These are phyloP conservation scores for Xenus cinereus DNA, from an alignment of 2,113 vertebrate species.

Conservation along the genomic window DNA sequence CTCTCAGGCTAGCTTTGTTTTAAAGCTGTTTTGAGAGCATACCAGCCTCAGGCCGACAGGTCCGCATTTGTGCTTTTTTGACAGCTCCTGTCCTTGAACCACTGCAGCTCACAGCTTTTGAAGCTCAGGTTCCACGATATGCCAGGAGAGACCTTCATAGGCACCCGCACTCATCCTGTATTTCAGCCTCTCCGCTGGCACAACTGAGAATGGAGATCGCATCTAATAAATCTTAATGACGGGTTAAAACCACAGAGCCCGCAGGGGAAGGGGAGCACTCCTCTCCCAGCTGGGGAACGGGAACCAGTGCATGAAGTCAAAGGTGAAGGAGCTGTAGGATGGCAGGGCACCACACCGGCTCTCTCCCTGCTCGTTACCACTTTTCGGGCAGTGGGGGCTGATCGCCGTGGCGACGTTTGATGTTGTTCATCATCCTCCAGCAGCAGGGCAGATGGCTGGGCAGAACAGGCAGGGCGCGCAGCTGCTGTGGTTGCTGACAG, in stretches of 20 bases:
- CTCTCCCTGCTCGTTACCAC: neutral
- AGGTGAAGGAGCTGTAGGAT: neutral
- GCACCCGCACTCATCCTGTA: neutral
- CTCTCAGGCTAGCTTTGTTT: neutral
- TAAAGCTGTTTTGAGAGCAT: neutral
- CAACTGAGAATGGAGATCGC: neutral
- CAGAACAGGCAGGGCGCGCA: neutral
- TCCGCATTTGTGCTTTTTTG: neutral
- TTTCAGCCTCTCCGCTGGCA: neutral
- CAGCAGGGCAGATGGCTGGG: neutral
- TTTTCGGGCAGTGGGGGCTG: neutral
- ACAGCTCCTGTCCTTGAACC: neutral
- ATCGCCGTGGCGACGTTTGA: neutral
- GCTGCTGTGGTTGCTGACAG: neutral
- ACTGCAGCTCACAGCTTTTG: neutral
- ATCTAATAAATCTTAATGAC: neutral
- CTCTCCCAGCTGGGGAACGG: neutral
- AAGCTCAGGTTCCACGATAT: neutral
- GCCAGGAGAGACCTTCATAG: neutral
- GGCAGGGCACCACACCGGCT: neutral
- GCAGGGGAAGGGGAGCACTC: neutral
- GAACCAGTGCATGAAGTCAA: neutral
- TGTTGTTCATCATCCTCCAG: neutral
- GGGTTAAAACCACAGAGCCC: conserved; percentile 22
- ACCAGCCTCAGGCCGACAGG: neutral